Base-by-base conservation (phyloP, 2,797 vertebrate genomes). In the Falco novaeseelandiae region DNA sequence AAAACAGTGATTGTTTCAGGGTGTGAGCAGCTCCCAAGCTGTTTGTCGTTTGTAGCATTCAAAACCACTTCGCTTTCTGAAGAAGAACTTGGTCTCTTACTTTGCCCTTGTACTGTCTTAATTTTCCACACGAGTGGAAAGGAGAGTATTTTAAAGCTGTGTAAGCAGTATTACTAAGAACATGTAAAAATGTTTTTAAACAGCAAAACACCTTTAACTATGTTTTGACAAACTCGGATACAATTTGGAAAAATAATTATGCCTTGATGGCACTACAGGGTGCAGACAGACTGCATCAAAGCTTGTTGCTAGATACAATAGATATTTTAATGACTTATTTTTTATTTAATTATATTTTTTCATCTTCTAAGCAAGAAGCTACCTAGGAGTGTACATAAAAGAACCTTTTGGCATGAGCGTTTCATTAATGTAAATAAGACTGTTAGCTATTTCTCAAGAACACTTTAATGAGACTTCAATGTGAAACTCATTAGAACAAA, bases 401-500 rank as follows among this genome's bases (percentile, higher is more conserved):
- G 49, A 96, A 93, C 93, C 87, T 97, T 94, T 96, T 79, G 91
- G 93, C 95, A 95, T 97, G 91, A 96, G 87, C 87, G 79, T 96
- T 97, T 96, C 87, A 97, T 98, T 98, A 97, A 87, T 7, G 34
- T 96, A 97, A 97, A 95, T 97, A 96, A 95, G 95, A 91, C 96
- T 96, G 92, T 95, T 97, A 97, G 96, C 96, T 97, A 86, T 93
- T 97, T 97, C 95, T 94, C 90, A 93, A 89, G 96, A 97, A 90
- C 87, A 89, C 82, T 97, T 95, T 97, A 98, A 98, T 98, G 98
- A 98, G 96, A 96, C 89, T 92, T 95, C 95, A 79, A 94, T 91
- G 93, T 97, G 96, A 97, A 98, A 97, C 95, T 98, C 98, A 97
- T 98, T 98, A 98, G 96, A 91, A 96, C 97, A 97, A 93, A 98